Percentiles rank a stretch among this genome's conserved stretches.
Evolutionary conservation across 30 jellyfish, hydroid and myxozoan genomes (phyloP).

Genomic region (Cassiopea xamachana): DNA sequence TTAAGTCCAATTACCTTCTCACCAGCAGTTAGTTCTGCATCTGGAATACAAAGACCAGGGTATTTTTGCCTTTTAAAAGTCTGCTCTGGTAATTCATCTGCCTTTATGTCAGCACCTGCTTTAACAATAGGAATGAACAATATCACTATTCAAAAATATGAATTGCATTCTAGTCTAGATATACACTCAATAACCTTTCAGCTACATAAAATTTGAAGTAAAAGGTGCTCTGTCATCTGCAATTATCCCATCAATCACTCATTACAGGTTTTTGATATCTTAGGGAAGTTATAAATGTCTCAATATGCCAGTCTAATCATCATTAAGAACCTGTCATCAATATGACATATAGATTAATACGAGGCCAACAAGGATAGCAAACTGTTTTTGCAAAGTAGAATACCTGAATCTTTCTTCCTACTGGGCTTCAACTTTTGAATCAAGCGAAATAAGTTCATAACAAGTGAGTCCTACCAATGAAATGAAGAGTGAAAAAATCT

Average conservation of each 20-base stretch:
- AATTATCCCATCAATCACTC: too few species aligned
- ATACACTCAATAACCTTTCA: too few species aligned
- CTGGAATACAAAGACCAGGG: slow-evolving; percentile 97
- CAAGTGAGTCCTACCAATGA: slow-evolving; percentile 83
- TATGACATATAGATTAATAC: too few species aligned
- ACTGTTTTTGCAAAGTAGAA: background rate
- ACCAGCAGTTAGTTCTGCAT: slow-evolving; percentile 37
- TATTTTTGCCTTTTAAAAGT: slow-evolving; percentile 73
- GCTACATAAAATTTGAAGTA: too few species aligned
- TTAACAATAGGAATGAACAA: background rate
- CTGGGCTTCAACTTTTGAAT: slow-evolving; percentile 81
- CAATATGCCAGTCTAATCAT: too few species aligned
- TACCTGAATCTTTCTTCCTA: slow-evolving; percentile 12
- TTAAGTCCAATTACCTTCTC: slow-evolving; percentile 9
- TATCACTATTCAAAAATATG: background rate
- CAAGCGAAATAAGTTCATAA: slow-evolving; percentile 79
- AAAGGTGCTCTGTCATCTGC: too few species aligned
- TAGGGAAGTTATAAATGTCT: too few species aligned
- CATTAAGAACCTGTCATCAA: too few species aligned
- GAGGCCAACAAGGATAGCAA: too few species aligned
- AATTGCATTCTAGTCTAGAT: background rate
- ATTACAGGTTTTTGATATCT: too few species aligned
- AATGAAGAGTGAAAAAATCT: background rate
- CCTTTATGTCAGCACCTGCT: background rate
- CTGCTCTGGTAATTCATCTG: slow-evolving; percentile 17